phyloP scores from a whole-genome alignment of 2,113 vertebrate genomes.

The Ibidorhyncha struthersii region DNA sequence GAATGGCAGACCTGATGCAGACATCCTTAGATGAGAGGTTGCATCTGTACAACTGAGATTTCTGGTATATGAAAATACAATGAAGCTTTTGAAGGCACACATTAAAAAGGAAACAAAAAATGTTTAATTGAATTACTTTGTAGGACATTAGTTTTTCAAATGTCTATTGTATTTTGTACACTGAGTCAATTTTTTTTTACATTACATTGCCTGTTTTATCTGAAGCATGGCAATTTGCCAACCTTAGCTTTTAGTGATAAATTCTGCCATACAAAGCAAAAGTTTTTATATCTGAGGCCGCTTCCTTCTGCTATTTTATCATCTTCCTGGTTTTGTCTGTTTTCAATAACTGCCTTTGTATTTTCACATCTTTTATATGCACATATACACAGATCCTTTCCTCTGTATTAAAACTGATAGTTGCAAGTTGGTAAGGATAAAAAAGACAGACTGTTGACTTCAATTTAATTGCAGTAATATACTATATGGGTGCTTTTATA shows the following conservation, averaged over 20 bases:
- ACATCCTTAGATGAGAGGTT: neutral
- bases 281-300: conserved; percentile 67
- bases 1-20: neutral
- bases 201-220: conserved; percentile 1
- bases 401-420: conserved; percentile 13
- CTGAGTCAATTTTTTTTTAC: neutral
- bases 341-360: conserved; percentile 66
- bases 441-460: neutral
- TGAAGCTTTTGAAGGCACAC: neutral
- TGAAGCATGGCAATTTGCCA: conserved; percentile 17
- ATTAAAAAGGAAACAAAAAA: conserved; percentile 6
- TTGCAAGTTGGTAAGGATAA: neutral
- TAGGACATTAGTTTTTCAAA: neutral
- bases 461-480: conserved; percentile 2
- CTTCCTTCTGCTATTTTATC: conserved; percentile 73
- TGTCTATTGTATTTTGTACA: neutral
- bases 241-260: neutral
- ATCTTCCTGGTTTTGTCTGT: conserved; percentile 76
- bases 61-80: neutral
- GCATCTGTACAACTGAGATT: neutral
- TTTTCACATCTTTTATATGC: conserved; percentile 67
- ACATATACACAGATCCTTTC: conserved; percentile 36
- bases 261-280: conserved; percentile 47
- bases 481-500: neutral
- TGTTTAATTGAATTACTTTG: neutral